Evolutionary conservation across 2,113 vertebrate genomes (phyloP), one percentile per base, ranked within the genome.

Genomic region (Pycnonotus jocosus): DNA sequence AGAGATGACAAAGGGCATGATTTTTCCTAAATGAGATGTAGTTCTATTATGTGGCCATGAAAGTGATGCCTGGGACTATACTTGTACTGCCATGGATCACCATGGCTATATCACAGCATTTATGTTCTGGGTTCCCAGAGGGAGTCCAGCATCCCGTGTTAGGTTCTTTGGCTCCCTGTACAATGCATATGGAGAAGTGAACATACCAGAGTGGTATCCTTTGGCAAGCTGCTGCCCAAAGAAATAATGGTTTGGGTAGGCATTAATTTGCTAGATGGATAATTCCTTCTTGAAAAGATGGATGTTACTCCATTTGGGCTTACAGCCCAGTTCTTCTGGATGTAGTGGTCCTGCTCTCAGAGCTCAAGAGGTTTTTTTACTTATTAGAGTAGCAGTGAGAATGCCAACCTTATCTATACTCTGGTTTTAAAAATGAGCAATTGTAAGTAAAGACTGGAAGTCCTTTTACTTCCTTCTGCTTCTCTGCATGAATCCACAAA

Each of bases 51-150:
- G 11, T 51, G 70, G 69, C 20, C 2, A 7, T 60, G 6, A 31
- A 73, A 57, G 22, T 3, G 4, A 16, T 74, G 10, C 22, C 15
- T 54, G 48, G 28, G 22, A 44, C 37, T 7, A 2, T 7, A 15
- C 11, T 37, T 47, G 20, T 30, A 16, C 14, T 7, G 2, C 42
- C 3, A 0, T 38, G 12, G 6, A n/a, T 16, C 11, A 24, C 18
- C 28, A 12, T 7, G 19, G 8, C 24, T 42, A 1, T 35, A 24
- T 19, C 44, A 27, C 33, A 65, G 6, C 40, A 38, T 33, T 72
- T 60, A 6, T 10, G 17, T 54, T 66, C 20, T 27, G 30, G 17
- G 11, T 23, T 45, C 23, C 37, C 48, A 66, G 47, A 57, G 21
- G 19, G 9, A 51, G 8, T 33, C 11, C 54, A 61, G 27, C 13